A percentile compares a stretch with the other conserved stretches of the same genome.
Conservation (phyloP, 2,797 vertebrate genomes). For the Synaphobranchus kaupii region DNA sequence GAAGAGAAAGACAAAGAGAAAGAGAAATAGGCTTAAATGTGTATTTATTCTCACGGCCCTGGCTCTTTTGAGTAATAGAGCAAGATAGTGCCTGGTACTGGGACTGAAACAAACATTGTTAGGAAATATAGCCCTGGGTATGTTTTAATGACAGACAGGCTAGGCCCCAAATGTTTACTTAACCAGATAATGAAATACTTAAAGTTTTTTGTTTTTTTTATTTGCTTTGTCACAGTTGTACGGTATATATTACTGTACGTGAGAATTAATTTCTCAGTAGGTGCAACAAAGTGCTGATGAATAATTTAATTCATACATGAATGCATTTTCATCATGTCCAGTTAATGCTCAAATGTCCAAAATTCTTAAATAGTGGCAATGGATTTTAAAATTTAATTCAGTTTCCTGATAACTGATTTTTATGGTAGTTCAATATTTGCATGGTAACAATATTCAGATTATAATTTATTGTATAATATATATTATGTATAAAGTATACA, state of each 20-base stretch:
- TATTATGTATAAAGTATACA: constrained; percentile 3
- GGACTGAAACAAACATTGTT: neutral
- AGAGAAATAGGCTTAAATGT: neutral
- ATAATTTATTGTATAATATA: constrained; percentile 56
- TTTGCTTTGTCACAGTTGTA: neutral
- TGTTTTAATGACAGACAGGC: neutral
- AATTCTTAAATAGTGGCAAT: constrained; percentile 49
- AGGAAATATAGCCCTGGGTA: neutral
- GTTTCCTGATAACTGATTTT: constrained; percentile 61
- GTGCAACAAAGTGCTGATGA: neutral
- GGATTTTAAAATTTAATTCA: constrained; percentile 59
- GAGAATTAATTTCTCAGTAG: neutral
- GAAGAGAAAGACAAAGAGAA: constrained; percentile 60
- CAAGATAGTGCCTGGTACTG: neutral
- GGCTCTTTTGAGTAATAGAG: neutral
- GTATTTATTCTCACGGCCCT: neutral
- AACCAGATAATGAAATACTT: neutral
- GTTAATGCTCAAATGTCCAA: neutral
- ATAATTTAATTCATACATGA: neutral
- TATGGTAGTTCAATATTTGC: constrained; percentile 57
- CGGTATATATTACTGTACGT: neutral
- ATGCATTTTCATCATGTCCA: neutral
- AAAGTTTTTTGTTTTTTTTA: neutral
- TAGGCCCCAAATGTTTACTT: neutral
- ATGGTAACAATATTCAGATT: constrained; percentile 53